Evolutionary conservation across 2,888 invertebrate species (phyloP).

Genomic region (Polia nebulosa): DNA sequence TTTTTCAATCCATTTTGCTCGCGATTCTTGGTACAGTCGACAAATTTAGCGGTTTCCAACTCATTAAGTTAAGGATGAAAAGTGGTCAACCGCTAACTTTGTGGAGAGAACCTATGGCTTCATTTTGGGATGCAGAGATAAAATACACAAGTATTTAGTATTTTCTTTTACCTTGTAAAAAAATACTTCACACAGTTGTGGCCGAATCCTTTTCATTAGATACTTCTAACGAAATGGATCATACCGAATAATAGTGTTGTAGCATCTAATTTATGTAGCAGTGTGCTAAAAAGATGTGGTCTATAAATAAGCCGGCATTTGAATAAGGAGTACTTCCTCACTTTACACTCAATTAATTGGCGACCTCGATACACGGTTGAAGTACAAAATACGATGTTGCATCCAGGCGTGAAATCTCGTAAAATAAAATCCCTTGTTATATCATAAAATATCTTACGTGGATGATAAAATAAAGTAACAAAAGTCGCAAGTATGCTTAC

Average conservation of each 20-base stretch:
- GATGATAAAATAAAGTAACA: conserved; percentile 21
- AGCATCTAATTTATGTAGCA: too few relatives aligned
- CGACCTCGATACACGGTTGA: background rate
- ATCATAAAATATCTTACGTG: conserved; percentile 10
- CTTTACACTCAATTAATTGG: background rate
- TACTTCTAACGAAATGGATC: background rate
- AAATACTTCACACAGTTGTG: background rate
- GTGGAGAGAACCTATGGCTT: background rate
- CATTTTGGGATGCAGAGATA: background rate
- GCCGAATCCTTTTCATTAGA: background rate
- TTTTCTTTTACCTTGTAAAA: background rate
- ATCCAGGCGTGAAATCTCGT: background rate
- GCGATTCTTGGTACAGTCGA: background rate
- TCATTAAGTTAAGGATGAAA: background rate
- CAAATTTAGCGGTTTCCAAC: background rate
- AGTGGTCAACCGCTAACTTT: background rate
- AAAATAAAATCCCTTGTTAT: conserved; percentile 22
- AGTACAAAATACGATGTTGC: background rate
- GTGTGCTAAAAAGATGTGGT: too few relatives aligned
- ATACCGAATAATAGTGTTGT: background rate
- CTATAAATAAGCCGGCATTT: background rate
- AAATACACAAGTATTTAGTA: too few relatives aligned
- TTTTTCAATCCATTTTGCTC: background rate
- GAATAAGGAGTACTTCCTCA: background rate
- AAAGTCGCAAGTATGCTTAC: conserved; percentile 16